These are phyloP conservation scores for Lepidotrigona ventralis DNA, from an alignment of 1,140 invertebrate species.

Conservation along the genomic window DNA sequence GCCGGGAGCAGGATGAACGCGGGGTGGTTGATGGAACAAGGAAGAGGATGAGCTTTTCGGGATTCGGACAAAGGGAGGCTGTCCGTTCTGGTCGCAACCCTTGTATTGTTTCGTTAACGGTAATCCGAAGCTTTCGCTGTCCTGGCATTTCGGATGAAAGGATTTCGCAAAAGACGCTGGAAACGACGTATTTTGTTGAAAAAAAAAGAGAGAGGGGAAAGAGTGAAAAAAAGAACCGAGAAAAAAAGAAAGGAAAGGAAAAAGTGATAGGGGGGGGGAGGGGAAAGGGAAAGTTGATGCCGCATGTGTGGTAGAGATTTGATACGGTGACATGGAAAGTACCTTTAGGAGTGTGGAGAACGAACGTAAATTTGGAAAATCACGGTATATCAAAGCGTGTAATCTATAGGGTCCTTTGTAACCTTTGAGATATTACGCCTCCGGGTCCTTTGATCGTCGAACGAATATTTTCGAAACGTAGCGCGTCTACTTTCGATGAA, in stretches of 20 bases:
- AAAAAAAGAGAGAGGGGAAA: neutral
- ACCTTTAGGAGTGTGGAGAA: neutral
- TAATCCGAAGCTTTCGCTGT: conserved; percentile 56
- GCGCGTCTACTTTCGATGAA: neutral
- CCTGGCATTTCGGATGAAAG: conserved; percentile 42
- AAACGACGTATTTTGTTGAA: conserved; percentile 32
- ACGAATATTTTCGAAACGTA: neutral
- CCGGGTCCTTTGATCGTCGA: neutral
- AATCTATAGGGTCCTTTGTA: neutral
- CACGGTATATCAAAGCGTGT: neutral
- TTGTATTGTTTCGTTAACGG: conserved; percentile 58
- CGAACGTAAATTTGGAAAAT: neutral
- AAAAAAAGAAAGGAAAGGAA: neutral
- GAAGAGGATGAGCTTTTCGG: conserved; percentile 36
- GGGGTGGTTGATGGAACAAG: conserved; percentile 6
- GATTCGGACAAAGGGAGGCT: conserved; percentile 43
- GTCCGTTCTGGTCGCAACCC: conserved; percentile 37
- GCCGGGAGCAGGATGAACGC: conserved; percentile 13
- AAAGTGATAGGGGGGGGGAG: neutral
- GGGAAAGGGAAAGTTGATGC: neutral
- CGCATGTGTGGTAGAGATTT: neutral
- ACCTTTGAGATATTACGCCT: neutral
- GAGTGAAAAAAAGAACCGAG: too few species aligned
- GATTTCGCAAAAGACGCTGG: conserved; percentile 41
- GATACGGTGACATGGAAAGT: neutral